Percentiles rank a stretch among this genome's conserved stretches.
phyloP scores from a whole-genome alignment of 2,113 vertebrate species.

The Azemiops feae region DNA sequence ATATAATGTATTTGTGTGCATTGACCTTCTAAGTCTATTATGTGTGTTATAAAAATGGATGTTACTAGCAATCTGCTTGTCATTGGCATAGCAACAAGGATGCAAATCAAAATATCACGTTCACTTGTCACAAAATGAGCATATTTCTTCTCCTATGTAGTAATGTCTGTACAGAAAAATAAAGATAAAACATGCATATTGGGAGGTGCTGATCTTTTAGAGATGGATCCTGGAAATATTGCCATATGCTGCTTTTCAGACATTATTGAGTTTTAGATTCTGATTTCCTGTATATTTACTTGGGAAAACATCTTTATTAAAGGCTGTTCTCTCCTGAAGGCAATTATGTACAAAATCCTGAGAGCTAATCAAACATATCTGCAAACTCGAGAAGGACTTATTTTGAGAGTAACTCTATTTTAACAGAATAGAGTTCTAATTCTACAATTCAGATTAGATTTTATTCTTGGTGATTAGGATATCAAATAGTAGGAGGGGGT shows the following conservation, averaged over 20 bases:
- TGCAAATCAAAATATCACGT: slow-evolving; percentile 2
- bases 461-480: not conserved
- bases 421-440: not conserved
- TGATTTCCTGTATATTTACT: not conserved
- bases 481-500: not conserved
- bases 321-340: not conserved
- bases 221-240: not conserved
- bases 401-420: not conserved
- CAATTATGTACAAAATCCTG: not conserved
- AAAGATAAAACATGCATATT: not conserved
- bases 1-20: not conserved
- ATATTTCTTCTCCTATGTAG: slow-evolving; percentile 1
- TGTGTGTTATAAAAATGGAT: rapidly evolving
- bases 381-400: not conserved
- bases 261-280: not conserved
- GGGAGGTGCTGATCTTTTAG: not conserved
- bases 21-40: not conserved
- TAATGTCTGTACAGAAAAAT: not conserved
- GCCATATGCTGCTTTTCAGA: not conserved
- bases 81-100: slow-evolving; percentile 12
- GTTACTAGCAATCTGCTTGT: not conserved
- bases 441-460: not conserved
- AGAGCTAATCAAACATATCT: not conserved
- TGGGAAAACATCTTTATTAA: not conserved
- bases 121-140: slow-evolving; percentile 1